Evolutionary conservation across 2,888 invertebrate species (phyloP), one percentile per base, ranked within the genome.

Genomic region (Teinopalpus imperialis): DNA sequence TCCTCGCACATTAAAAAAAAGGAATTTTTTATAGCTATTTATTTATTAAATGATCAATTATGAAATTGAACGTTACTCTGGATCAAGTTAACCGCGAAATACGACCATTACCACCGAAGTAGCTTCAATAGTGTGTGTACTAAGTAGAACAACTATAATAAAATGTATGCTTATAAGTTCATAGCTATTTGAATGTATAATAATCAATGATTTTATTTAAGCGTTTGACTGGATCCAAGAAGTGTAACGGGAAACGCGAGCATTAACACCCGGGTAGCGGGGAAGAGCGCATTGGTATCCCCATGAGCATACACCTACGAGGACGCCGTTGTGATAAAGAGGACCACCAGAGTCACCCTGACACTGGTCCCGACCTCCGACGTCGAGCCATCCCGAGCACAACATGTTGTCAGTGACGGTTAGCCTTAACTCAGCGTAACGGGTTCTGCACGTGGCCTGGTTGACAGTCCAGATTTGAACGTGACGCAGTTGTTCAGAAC

Each of bases 241-340:
- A 2, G 66, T 65, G 34, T 36, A 71, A 2, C 59, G 49, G 0
- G 72, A 68, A 0, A 79, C 73, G 3, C 69, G 63, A n/a, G 62
- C 53, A 43, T 73, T 72, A 21, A 75, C 69, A 2, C 74, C 68
- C 13, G 76, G 76, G 35, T 52, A 73, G 1, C 48, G 45, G 0
- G 69, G 30, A 0, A 43, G 40, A n/a, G 57, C 74, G 18, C 76
- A 75, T 1, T 49, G 43, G 1, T 54, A n/a, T 1, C 75, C 67
- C 59, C 63, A 75, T 2, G 75, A 75, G 47, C 61, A 58, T 10
- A 74, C 46, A 2, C 75, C 75, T 3, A 74, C 63, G 12, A 71
- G 48, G 3, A 72, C 49, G 10, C 53, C 46, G 24, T 67, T 65
- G 52, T 74, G 74, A 51, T 67, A 63, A 20, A 76, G 66, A 4